Conservation (phyloP, 2,797 vertebrate genomes). For the Oceanodroma leucorhoa region DNA sequence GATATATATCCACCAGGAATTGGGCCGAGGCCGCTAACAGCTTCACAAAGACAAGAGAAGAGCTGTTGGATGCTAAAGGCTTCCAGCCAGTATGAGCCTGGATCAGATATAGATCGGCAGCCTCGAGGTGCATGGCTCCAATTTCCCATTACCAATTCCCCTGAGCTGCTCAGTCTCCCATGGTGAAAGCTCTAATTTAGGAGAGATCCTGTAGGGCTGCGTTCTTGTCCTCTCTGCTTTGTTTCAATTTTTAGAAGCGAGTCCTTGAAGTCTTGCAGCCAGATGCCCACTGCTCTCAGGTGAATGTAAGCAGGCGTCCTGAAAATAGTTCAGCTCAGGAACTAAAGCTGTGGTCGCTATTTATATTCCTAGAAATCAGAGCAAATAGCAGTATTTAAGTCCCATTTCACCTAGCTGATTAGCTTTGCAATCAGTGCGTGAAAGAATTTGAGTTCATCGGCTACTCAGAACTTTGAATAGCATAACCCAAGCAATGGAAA, state of each 20-base stretch:
- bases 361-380: constrained; percentile 46
- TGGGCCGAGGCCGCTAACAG: constrained; percentile 9
- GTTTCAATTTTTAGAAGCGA: constrained; percentile 2
- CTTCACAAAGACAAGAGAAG: constrained; percentile 57
- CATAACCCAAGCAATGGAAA: background rate
- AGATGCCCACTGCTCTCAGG: background rate
- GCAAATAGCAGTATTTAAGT: constrained; percentile 9
- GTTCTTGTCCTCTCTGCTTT: background rate
- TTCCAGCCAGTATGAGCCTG: constrained; percentile 15
- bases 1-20: constrained; percentile 43
- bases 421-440: background rate
- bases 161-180: background rate
- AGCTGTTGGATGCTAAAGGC: constrained; percentile 47
- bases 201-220: background rate
- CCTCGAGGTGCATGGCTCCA: background rate
- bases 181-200: constrained; percentile 47
- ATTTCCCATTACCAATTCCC: constrained; percentile 22
- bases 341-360: background rate
- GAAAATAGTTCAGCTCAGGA: background rate
- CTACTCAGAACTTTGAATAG: background rate
- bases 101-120: constrained; percentile 40
- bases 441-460: constrained; percentile 1
- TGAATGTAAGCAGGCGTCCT: background rate
- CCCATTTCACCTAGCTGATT: constrained; percentile 14
- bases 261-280: background rate